Evolutionary conservation across 2,888 invertebrate genomes (phyloP).

Genomic region (Nomada lathburiana): DNA sequence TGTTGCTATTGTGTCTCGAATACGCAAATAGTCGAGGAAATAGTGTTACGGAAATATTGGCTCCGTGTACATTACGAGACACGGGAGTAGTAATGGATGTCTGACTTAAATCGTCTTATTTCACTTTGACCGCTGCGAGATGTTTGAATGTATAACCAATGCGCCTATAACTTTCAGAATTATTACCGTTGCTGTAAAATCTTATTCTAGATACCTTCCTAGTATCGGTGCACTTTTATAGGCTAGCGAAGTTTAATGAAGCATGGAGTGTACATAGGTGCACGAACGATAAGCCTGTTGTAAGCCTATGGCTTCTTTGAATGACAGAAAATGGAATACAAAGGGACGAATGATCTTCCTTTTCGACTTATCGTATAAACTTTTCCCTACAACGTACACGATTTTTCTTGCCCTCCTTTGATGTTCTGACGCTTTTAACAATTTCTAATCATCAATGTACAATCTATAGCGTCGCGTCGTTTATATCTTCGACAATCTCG

Average conservation of each 20-base stretch:
- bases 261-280: conserved; percentile 17
- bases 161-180: too few species aligned
- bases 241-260: conserved; percentile 5
- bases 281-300: conserved; percentile 51
- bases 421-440: not conserved
- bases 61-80: too few species aligned
- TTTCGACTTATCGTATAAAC: not conserved
- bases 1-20: too few species aligned
- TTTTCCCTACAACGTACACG: not conserved
- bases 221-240: conserved; percentile 9
- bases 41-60: too few species aligned
- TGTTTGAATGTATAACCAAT: too few species aligned
- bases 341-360: conserved; percentile 41
- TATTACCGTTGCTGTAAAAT: not conserved
- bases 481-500: too few species aligned
- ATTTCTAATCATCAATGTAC: too few species aligned
- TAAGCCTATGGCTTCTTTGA: conserved; percentile 48
- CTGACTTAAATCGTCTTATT: conserved; percentile 13
- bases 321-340: conserved; percentile 44
- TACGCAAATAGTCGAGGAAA: too few species aligned
- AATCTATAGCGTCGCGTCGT: too few species aligned
- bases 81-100: not conserved
- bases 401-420: not conserved
- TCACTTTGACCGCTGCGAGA: not conserved
- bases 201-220: too few species aligned